Base-by-base conservation (phyloP, 2,888 invertebrate genomes). In the Conomelus anceps region DNA sequence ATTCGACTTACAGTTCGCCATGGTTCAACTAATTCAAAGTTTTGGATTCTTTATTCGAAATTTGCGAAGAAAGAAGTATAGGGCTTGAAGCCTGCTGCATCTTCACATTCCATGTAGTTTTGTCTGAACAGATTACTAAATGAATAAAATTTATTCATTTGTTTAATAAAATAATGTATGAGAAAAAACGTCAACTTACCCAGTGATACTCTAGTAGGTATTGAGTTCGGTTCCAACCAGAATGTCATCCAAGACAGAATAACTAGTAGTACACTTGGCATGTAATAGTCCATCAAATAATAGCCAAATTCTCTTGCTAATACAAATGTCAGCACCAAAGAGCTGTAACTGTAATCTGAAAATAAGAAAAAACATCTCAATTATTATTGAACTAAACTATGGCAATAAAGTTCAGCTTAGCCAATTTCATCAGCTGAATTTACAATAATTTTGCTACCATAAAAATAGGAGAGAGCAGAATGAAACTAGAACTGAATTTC, bases 161-260 rank as follows among this genome's bases (percentile, higher is more conserved):
- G 20, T 41, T n/a, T n/a, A n/a, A n/a, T n/a, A n/a, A n/a, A n/a
- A n/a, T n/a, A n/a, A n/a, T n/a, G n/a, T n/a, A 24, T 13, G 26
- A 63, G 23, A 23, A 23, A 20, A 85, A 88, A 13, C 11, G 17
- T 22, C n/a, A n/a, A 89, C 92, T 93, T 94, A 96, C 97, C 97
- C 91, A 97, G 93, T 89, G 96, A 96, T 88, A 97, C 96, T 91
- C 97, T 95, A 11, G 97, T 97, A 0, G 97, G 96, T 13, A 97
- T 95, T 23, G 97, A 97, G 92, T 97, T 97, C 87, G 97, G 96
- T 93, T 97, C 97, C 89, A 98, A 93, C 97, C 97, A 98, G 93
- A 98, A 98, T 0, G 97, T 96, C 13, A 98, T 97, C 97, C 97
- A 98, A 0, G 97, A 97, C 92, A 97, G 96, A 7, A 96, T 96